phyloP scores from a whole-genome alignment of 2,888 invertebrate genomes.

The Scaeva pyrastri region DNA sequence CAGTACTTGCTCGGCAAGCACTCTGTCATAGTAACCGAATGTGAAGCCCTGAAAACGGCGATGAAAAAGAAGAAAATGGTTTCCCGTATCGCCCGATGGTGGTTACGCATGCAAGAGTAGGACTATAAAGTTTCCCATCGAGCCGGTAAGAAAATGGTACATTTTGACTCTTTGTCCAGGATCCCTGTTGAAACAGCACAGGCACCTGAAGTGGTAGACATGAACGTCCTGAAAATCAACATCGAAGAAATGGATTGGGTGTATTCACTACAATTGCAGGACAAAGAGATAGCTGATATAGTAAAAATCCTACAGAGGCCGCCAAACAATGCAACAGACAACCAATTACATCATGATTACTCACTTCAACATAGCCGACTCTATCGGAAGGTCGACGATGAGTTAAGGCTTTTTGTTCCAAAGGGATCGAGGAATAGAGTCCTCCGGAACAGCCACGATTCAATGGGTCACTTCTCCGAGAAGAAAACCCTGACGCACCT shows the following conservation, averaged over 20 bases:
- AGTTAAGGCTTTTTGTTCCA: conserved; percentile 2
- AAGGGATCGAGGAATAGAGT: conserved; percentile 8
- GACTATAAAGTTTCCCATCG: conserved; percentile 63
- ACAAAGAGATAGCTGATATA: neutral
- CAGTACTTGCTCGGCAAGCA: conserved; percentile 62
- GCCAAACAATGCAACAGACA: neutral
- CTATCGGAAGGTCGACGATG: neutral
- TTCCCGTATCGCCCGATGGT: conserved; percentile 65
- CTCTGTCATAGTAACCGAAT: conserved; percentile 54
- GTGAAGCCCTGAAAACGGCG: conserved; percentile 61
- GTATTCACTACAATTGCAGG: conserved; percentile 1
- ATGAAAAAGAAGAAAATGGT: conserved; percentile 61
- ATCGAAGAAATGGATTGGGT: conserved; percentile 13
- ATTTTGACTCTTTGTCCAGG: conserved; percentile 36
- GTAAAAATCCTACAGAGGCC: neutral
- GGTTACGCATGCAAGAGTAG: conserved; percentile 66
- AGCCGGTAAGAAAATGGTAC: conserved; percentile 34
- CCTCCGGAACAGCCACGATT: too few relatives aligned
- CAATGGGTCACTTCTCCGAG: too few relatives aligned
- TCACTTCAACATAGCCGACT: neutral
- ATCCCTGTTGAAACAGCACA: neutral
- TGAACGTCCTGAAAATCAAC: conserved; percentile 12
- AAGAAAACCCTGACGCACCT: too few relatives aligned
- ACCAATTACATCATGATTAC: conserved; percentile 18
- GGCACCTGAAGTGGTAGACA: conserved; percentile 2